A percentile compares a stretch with the other conserved stretches of the same genome.
Evolutionary conservation across 2,113 vertebrate genomes (phyloP).

Genomic region (Ictalurus punctatus): DNA sequence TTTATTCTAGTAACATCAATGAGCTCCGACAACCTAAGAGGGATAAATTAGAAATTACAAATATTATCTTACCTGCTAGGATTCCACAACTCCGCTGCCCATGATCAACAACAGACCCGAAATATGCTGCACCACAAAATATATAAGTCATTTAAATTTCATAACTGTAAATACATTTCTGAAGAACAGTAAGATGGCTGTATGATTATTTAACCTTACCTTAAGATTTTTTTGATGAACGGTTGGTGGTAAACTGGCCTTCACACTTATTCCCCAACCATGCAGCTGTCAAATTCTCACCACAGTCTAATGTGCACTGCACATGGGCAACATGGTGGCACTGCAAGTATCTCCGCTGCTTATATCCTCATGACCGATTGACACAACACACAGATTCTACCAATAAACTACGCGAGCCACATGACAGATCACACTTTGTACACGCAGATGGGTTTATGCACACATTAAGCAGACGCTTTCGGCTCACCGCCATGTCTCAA

Average conservation of each 20-base stretch:
- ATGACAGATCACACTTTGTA: neutral
- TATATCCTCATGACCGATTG: neutral
- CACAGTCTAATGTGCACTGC: too few species aligned
- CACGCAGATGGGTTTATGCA: neutral
- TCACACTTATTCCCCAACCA: too few species aligned
- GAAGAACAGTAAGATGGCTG: neutral
- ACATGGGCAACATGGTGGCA: neutral
- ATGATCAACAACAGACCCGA: neutral
- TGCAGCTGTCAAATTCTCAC: neutral
- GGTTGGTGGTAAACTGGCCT: neutral
- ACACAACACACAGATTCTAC: neutral
- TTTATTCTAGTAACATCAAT: neutral
- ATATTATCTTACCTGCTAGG: neutral
- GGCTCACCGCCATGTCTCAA: neutral
- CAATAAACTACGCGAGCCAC: neutral
- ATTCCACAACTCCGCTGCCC: neutral
- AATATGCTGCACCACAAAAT: neutral
- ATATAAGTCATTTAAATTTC: neutral
- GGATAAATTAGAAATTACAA: neutral
- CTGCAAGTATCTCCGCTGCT: neutral
- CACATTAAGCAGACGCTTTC: neutral
- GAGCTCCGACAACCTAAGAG: neutral
- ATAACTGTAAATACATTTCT: neutral
- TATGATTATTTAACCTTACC: neutral
- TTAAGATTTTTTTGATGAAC: neutral